These are phyloP conservation scores for Medauroidea extradentata DNA, from an alignment of 1,140 invertebrate genomes.

Conservation along the genomic window DNA sequence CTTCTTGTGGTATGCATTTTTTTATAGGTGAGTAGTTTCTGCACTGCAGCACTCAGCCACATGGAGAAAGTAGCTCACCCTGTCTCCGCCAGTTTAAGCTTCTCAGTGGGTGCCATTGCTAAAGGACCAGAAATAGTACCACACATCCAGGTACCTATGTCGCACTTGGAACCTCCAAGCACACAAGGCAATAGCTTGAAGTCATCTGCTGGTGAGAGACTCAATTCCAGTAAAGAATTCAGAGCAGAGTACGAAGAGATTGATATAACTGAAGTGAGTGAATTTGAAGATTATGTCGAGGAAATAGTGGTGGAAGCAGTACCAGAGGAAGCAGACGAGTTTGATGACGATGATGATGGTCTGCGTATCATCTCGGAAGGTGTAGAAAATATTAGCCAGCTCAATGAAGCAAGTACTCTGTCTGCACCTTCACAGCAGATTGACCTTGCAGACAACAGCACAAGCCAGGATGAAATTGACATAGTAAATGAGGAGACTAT, in stretches of 20 bases:
- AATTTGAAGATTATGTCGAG: not conserved
- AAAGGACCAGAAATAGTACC: not conserved
- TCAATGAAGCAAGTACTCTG: not conserved
- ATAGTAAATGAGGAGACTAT: not conserved
- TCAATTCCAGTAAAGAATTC: not conserved
- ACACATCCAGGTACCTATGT: not conserved
- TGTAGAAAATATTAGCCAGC: not conserved
- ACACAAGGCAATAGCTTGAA: not conserved
- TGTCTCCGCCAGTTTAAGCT: not conserved
- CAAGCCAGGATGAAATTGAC: not conserved
- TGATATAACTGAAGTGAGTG: not conserved
- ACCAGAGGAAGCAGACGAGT: not conserved
- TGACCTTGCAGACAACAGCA: not conserved
- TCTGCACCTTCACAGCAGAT: not conserved
- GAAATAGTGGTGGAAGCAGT: not conserved
- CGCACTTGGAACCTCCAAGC: not conserved
- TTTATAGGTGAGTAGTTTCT: slow-evolving; percentile 3
- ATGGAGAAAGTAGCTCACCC: slow-evolving; percentile 4
- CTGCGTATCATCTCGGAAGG: not conserved
- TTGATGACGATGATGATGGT: not conserved
- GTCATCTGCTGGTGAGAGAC: not conserved
- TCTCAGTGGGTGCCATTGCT: not conserved
- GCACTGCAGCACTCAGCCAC: not conserved
- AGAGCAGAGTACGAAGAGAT: not conserved
- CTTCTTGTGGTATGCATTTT: not conserved